Conservation (phyloP, 2,113 vertebrate genomes). For the Neoarius graeffei region DNA sequence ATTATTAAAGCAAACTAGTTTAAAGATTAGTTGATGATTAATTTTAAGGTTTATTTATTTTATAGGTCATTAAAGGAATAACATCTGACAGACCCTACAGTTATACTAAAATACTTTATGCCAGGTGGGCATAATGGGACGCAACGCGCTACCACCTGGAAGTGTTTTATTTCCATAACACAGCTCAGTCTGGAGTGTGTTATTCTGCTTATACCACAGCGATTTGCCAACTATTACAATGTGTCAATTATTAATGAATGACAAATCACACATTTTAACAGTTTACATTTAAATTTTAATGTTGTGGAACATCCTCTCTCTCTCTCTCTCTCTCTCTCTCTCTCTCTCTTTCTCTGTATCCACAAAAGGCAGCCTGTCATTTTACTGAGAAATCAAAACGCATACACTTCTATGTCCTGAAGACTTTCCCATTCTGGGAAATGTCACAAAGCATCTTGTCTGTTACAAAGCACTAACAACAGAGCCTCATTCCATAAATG, state of each 20-base stretch:
- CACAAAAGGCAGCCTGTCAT: neutral
- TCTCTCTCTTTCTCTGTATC: neutral
- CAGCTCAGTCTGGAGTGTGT: neutral
- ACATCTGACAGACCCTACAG: neutral
- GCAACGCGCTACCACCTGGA: neutral
- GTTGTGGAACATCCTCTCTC: neutral
- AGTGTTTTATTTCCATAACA: neutral
- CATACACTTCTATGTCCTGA: neutral
- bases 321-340: neutral
- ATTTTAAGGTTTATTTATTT: neutral
- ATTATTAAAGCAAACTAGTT: neutral
- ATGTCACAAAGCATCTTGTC: neutral
- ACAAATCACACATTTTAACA: neutral
- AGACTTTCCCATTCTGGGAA: neutral
- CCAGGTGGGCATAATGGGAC: neutral
- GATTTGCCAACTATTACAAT: neutral
- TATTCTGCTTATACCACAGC: neutral
- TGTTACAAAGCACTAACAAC: neutral
- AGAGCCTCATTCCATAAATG: neutral
- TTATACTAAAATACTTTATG: neutral
- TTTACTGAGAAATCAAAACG: neutral
- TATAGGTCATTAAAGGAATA: neutral
- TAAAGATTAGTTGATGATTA: neutral
- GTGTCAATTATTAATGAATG: neutral
- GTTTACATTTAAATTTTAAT: neutral